phyloP scores from a whole-genome alignment of 1,140 invertebrate genomes.

The Drosophila equinoxialis region DNA sequence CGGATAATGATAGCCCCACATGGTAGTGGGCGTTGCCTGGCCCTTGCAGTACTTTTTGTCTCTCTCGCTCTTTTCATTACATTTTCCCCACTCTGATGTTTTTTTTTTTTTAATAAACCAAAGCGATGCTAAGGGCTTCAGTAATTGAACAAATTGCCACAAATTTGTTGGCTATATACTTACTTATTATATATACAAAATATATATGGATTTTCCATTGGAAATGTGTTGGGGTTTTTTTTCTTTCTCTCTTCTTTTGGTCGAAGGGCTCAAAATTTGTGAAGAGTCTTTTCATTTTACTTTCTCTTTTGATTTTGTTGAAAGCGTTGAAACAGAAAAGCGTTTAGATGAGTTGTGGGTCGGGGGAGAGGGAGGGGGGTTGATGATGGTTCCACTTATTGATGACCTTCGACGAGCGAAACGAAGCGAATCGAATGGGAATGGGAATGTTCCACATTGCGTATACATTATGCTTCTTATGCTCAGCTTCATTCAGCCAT shows the following conservation, averaged over 20 bases:
- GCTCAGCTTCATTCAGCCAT: slow-evolving; percentile 55
- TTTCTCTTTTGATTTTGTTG: slow-evolving; percentile 19
- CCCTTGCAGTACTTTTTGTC: slow-evolving; percentile 32
- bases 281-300: slow-evolving; percentile 51
- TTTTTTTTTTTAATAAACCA: slow-evolving; percentile 71
- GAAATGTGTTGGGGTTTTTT: slow-evolving; percentile 28
- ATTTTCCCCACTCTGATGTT: slow-evolving; percentile 1
- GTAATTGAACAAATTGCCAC: slow-evolving; percentile 77
- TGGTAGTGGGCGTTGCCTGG: neutral
- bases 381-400: slow-evolving; percentile 55
- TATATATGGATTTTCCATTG: slow-evolving; percentile 27
- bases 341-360: neutral
- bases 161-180: slow-evolving; percentile 30
- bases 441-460: slow-evolving; percentile 25
- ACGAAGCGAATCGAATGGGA: slow-evolving; percentile 34
- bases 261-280: neutral
- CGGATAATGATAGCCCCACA: slow-evolving; percentile 35
- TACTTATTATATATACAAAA: neutral
- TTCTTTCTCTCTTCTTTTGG: slow-evolving; percentile 2
- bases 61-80: neutral
- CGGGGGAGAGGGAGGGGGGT: neutral
- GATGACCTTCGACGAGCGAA: slow-evolving; percentile 60
- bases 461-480: slow-evolving; percentile 61
- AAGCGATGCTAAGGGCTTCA: slow-evolving; percentile 59
- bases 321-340: slow-evolving; percentile 45